A percentile compares a stretch with the other conserved stretches of the same genome.
These are phyloP conservation scores for Megaceryle torquata DNA, from an alignment of 2,113 vertebrate species.

Conservation along the genomic window DNA sequence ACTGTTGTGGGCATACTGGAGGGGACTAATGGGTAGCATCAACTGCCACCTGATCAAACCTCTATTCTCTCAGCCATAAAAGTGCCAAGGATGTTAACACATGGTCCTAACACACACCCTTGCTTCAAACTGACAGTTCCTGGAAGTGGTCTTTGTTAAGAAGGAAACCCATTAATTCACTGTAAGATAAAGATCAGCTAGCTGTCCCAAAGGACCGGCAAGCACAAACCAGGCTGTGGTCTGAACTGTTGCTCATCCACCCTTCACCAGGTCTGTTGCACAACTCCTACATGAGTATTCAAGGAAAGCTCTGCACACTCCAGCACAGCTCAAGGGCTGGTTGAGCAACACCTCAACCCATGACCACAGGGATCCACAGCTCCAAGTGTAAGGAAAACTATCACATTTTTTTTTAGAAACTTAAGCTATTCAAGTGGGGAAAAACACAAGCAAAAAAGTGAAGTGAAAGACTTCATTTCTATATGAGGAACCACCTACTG, in stretches of 20 bases:
- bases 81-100: not conserved
- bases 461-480: not conserved
- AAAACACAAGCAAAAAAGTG: not conserved
- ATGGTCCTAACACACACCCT: accelerated
- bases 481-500: not conserved
- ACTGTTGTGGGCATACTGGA: not conserved
- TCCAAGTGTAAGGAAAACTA: not conserved
- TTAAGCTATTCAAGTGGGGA: not conserved
- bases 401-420: not conserved
- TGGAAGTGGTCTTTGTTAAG: not conserved
- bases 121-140: not conserved
- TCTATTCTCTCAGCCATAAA: not conserved
- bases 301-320: not conserved
- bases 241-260: not conserved
- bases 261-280: not conserved
- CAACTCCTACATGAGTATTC: accelerated
- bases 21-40: not conserved
- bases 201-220: not conserved
- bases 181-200: not conserved
- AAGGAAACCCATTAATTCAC: not conserved
- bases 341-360: not conserved
- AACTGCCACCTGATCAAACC: not conserved
- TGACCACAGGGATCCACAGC: not conserved
- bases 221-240: not conserved
- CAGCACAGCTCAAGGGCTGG: not conserved